phyloP scores from a whole-genome alignment of 1,140 invertebrate genomes.

The Drosophila novamexicana region DNA sequence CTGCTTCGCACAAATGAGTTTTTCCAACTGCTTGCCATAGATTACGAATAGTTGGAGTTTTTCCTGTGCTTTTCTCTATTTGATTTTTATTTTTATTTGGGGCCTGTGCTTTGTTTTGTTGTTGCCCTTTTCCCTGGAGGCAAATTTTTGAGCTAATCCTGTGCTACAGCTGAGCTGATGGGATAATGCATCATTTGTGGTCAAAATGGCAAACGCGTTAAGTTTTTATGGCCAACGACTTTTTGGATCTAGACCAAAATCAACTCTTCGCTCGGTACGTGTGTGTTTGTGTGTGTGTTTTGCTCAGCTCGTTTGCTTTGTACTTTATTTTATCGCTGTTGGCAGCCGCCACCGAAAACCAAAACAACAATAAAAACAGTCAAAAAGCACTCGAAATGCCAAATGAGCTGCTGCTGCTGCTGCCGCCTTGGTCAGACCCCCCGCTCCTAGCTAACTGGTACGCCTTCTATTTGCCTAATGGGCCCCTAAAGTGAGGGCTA shows the following conservation, averaged over 20 bases:
- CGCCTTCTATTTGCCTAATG: conserved; percentile 54
- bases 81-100: background rate
- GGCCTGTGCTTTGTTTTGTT: conserved; percentile 22
- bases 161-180: conserved; percentile 16
- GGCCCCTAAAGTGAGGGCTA: conserved; percentile 31
- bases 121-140: conserved; percentile 30
- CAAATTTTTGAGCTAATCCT: conserved; percentile 50
- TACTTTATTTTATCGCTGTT: conserved; percentile 82
- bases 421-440: conserved; percentile 15
- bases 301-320: conserved; percentile 70
- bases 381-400: conserved; percentile 82
- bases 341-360: conserved; percentile 59
- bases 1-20: conserved; percentile 56
- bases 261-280: conserved; percentile 24
- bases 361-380: conserved; percentile 80
- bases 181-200: conserved; percentile 80
- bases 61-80: conserved; percentile 1
- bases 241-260: conserved; percentile 79
- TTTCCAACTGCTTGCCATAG: conserved; percentile 49
- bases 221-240: conserved; percentile 79
- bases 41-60: conserved; percentile 59
- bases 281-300: conserved; percentile 26
- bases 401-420: conserved; percentile 64
- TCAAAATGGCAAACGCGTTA: conserved; percentile 80
- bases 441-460: background rate